phyloP scores from a whole-genome alignment of 92 coral and sea anemone species.

The Bergia sp. region DNA sequence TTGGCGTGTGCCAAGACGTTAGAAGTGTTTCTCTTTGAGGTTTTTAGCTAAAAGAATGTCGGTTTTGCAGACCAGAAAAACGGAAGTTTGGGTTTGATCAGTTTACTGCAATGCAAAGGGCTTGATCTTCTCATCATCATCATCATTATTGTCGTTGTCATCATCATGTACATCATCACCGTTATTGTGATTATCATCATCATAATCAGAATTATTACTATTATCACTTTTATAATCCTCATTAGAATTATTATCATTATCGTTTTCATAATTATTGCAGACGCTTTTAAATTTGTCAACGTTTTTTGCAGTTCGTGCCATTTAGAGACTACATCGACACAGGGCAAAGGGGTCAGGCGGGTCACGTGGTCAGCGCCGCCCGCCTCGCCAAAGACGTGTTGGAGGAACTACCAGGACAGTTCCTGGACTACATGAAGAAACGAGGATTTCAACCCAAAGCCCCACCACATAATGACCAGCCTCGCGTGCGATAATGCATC shows the following conservation, averaged over 20 bases:
- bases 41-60: too few relatives aligned
- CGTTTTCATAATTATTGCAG: too few relatives aligned
- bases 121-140: too few relatives aligned
- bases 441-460: slow-evolving; percentile 61
- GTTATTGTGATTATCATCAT: too few relatives aligned
- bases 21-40: too few relatives aligned
- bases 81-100: too few relatives aligned
- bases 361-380: slow-evolving; percentile 81
- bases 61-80: too few relatives aligned
- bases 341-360: slow-evolving; percentile 42
- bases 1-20: too few relatives aligned
- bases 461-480: slow-evolving; percentile 20
- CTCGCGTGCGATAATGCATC: not conserved
- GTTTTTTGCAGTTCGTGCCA: slow-evolving; percentile 88
- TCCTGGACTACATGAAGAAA: slow-evolving; percentile 91
- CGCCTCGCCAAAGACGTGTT: slow-evolving; percentile 95
- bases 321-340: slow-evolving; percentile 93
- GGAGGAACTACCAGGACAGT: slow-evolving; percentile 98
- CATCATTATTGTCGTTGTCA: too few relatives aligned
- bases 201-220: too few relatives aligned
- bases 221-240: not conserved
- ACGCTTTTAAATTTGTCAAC: not conserved
- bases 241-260: not conserved
- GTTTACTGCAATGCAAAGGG: too few relatives aligned
- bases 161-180: too few relatives aligned